phyloP scores from a whole-genome alignment of 2,113 vertebrate species.

The Pardalotus punctatus region DNA sequence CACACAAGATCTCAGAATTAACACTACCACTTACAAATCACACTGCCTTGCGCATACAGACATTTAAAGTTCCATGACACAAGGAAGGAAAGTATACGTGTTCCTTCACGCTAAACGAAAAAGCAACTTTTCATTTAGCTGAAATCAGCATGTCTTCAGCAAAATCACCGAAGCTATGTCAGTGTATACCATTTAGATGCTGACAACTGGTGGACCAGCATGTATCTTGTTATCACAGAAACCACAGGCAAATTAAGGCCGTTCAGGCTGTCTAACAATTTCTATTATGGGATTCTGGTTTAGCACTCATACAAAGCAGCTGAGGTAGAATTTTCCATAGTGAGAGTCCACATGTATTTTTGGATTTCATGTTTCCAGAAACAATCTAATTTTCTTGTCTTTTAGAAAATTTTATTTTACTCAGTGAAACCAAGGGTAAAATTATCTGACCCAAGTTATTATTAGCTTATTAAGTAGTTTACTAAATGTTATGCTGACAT shows the following conservation, averaged over 20 bases:
- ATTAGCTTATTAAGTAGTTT: neutral
- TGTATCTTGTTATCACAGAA: neutral
- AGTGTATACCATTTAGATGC: neutral
- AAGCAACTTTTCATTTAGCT: neutral
- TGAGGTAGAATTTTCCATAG: neutral
- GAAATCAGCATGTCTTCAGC: neutral
- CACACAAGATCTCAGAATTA: neutral
- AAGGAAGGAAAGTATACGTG: fast-evolving
- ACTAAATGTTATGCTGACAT: neutral
- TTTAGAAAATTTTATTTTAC: neutral
- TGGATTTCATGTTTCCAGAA: neutral
- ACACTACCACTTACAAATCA: neutral
- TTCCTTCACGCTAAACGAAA: neutral
- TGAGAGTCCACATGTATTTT: neutral
- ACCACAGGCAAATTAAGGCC: neutral
- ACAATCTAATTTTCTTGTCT: neutral
- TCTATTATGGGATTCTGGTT: neutral
- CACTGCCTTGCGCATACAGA: neutral
- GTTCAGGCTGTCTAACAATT: neutral
- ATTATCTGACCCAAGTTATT: neutral
- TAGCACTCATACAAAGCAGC: neutral
- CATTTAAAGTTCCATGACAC: neutral
- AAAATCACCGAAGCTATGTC: neutral
- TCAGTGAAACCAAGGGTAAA: neutral
- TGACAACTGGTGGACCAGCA: neutral